Conservation (phyloP, 1,140 invertebrate species). For the Drosophila trapezifrons region DNA sequence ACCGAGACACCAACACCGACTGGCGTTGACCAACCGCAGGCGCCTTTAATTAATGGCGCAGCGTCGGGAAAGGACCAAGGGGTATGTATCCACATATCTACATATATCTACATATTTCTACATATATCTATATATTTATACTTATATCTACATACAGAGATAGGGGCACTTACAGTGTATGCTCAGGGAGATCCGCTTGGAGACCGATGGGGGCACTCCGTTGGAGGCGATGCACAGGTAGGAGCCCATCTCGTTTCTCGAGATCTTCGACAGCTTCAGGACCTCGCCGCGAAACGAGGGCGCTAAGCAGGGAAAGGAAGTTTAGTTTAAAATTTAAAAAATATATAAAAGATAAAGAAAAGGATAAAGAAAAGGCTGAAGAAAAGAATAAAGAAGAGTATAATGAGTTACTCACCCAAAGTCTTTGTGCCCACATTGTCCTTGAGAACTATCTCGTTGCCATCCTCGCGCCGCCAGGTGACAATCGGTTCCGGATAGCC, state of each 20-base stretch:
- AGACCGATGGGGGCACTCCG: slow-evolving; percentile 91
- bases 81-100: background rate
- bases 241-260: slow-evolving; percentile 94
- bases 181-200: slow-evolving; percentile 92
- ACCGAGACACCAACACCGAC: slow-evolving; percentile 8
- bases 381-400: no score
- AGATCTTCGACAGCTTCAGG: slow-evolving; percentile 91
- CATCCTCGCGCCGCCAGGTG: slow-evolving; percentile 94
- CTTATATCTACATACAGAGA: no score
- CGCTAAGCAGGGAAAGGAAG: slow-evolving; percentile 84
- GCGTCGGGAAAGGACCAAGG: background rate
- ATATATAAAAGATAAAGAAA: no score
- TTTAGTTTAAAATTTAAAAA: no score
- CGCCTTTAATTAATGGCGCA: slow-evolving; percentile 74
- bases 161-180: slow-evolving; percentile 91
- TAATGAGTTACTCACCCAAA: slow-evolving; percentile 87
- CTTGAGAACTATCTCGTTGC: slow-evolving; percentile 91
- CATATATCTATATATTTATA: no score
- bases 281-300: slow-evolving; percentile 88
- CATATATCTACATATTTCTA: no score
- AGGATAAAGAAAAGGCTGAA: no score
- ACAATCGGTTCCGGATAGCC: slow-evolving; percentile 94
- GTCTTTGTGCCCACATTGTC: slow-evolving; percentile 87
- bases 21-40: slow-evolving; percentile 68
- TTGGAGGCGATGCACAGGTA: slow-evolving; percentile 94